Evolutionary conservation across 2,113 vertebrate species (phyloP), one percentile per base, ranked within the genome.

Genomic region (Engraulis encrasicolus): DNA sequence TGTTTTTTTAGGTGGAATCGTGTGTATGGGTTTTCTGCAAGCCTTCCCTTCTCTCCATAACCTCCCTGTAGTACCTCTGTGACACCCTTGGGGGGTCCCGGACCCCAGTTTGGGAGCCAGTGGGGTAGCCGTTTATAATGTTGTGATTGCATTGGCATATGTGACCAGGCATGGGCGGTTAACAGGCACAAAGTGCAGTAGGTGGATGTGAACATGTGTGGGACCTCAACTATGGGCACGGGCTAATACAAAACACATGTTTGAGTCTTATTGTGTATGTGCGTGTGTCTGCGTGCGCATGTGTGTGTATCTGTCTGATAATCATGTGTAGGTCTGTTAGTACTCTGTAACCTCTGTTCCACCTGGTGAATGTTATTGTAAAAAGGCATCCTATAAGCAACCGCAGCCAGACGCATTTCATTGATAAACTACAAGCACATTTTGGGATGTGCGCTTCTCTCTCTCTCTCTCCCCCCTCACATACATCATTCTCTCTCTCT

Each of bases 261-360:
- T n/a, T n/a, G n/a, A 7, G 58, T 27, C n/a, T 27, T 23, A 66
- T 66, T 23, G 6, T 61, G 19, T 36, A 36, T 52, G 54, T 27
- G 11, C 27, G 81, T 48, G 36, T 66, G 52, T 71, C 11, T 66
- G 58, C 19, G 52, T 36, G 36, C n/a, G 6, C 17, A 66, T 82
- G 81, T 58, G 79, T 88, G 77, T 84, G 83, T 77, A 71, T 87
- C 80, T 85, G 6, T 88, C 87, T 86, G 86, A 34, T n/a, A n/a
- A n/a, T n/a, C n/a, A n/a, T n/a, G n/a, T n/a, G n/a, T n/a, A n/a
- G n/a, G n/a, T n/a, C n/a, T n/a, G 82, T 84, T 87, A 85, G 80
- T 77, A 89, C 85, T 27, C 58, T 27, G 31, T 66, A 66, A 66
- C 58, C 58, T 27, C 11, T 6, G 1, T 27, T 14, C n/a, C 58